These are phyloP conservation scores for Drosophila crucigera DNA, from an alignment of 2,888 invertebrate genomes.

Conservation along the genomic window DNA sequence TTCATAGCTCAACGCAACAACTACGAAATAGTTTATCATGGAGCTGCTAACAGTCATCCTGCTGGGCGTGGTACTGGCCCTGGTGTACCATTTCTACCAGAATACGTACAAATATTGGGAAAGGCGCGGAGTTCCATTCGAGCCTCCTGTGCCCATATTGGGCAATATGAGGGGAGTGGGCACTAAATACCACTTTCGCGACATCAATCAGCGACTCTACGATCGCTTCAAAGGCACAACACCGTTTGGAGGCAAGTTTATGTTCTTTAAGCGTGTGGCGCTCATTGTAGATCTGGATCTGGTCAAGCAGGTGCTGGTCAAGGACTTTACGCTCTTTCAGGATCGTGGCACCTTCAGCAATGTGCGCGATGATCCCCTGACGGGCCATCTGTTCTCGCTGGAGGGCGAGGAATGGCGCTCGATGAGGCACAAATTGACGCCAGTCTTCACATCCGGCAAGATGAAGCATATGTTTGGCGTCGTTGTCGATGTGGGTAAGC, in stretches of 20 bases:
- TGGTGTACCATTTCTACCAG: conserved; percentile 42
- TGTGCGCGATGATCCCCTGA: conserved; percentile 81
- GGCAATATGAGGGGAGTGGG: conserved; percentile 77
- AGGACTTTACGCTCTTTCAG: conserved; percentile 83
- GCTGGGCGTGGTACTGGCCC: conserved; percentile 34
- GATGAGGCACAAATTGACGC: conserved; percentile 85
- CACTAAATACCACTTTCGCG: conserved; percentile 55
- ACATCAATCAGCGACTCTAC: conserved; percentile 67
- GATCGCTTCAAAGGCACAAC: conserved; percentile 64
- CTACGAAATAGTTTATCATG: conserved; percentile 22
- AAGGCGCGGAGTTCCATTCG: conserved; percentile 58
- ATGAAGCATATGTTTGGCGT: conserved; percentile 85
- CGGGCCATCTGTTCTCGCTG: conserved; percentile 79
- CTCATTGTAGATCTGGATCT: conserved; percentile 79
- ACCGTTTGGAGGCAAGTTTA: conserved; percentile 69
- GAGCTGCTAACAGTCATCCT: conserved; percentile 45
- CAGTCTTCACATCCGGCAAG: conserved; percentile 86
- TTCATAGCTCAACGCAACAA: not conserved
- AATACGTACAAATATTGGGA: conserved; percentile 70
- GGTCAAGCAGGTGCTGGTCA: conserved; percentile 80
- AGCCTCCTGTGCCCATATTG: conserved; percentile 54
- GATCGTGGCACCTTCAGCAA: conserved; percentile 80
- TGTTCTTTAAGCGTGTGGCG: conserved; percentile 62
- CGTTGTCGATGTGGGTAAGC: conserved; percentile 50
- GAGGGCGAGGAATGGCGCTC: conserved; percentile 86